Evolutionary conservation across 2,797 vertebrate species (phyloP), one percentile per base, ranked within the genome.

Genomic region (Danionella dracula): DNA sequence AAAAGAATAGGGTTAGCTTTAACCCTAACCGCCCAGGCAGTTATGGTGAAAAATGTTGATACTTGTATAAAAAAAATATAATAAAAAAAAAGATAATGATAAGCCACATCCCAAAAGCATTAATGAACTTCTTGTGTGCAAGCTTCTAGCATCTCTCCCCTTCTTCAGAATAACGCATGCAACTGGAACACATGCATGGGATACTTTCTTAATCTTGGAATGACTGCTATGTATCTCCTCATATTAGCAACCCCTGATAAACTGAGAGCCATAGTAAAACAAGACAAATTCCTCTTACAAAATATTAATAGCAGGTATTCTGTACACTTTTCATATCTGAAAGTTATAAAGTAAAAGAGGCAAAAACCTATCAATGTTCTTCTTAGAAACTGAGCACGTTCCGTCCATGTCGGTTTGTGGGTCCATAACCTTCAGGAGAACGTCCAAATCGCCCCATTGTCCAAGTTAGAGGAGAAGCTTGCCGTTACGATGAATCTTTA

Each of bases 401-500:
- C 70, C 75, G 82, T 83, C 78, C 76, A 66, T 74, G 76, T 84
- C 70, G 76, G 82, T 83, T 78, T 75, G 65, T 74, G 76, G 79
- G 83, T 78, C 83, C 83, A 78, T 58, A 68, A 73, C 61, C 75
- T 34, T 73, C 57, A 67, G 68, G 69, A 72, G 71, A 68, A 73
- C 65, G 73, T 86, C 79, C 81, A 80, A 82, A 85, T 83, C 81
- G 80, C 72, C 80, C 66, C 71, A 66, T 67, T 67, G 75, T 81
- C 76, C 45, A 54, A 77, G 87, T 92, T 95, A 99, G 88, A 99
- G 94, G 70, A 99, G 93, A 78, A 99, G 93, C 80, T 98, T 97
- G 74, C 96, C 96, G 0, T 99, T 98, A 86, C 95, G 93, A 86
- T 98, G 96, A 83, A 99, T 99, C 90, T 99, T 99, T 91, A 99